Conservation (phyloP, 2,113 vertebrate species). For the Guaruba guarouba region DNA sequence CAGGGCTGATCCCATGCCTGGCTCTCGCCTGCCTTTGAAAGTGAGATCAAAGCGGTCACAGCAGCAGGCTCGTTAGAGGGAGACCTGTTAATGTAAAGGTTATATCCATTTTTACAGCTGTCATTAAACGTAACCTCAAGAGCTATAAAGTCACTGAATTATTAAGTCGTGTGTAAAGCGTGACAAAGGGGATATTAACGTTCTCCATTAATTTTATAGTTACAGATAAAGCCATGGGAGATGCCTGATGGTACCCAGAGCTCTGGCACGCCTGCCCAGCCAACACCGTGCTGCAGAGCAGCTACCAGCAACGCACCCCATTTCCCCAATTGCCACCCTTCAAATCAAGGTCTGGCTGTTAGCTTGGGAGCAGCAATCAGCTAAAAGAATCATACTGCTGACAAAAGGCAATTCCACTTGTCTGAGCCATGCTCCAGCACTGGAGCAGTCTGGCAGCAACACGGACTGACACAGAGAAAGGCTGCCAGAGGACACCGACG, state of each 20-base stretch:
- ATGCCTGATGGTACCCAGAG: neutral
- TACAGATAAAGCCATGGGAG: neutral
- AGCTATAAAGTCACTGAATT: neutral
- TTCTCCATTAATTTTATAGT: neutral
- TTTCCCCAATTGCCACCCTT: neutral
- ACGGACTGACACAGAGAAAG: neutral
- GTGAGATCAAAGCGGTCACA: neutral
- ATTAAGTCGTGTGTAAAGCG: neutral
- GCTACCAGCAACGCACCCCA: fast-evolving
- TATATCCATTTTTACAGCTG: neutral
- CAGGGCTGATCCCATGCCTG: neutral
- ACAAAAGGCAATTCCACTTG: neutral
- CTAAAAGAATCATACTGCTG: neutral
- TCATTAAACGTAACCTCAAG: neutral
- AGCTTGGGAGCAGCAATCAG: neutral
- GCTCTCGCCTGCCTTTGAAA: neutral
- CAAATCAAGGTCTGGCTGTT: neutral
- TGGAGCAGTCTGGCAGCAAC: neutral
- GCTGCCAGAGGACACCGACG: neutral
- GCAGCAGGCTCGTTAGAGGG: neutral
- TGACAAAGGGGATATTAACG: neutral
- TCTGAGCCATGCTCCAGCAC: neutral
- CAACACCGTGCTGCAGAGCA: neutral
- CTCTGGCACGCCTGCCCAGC: neutral
- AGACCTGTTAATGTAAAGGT: neutral